phyloP scores from a whole-genome alignment of 2,113 vertebrate species.

The Gymnarchus niloticus region DNA sequence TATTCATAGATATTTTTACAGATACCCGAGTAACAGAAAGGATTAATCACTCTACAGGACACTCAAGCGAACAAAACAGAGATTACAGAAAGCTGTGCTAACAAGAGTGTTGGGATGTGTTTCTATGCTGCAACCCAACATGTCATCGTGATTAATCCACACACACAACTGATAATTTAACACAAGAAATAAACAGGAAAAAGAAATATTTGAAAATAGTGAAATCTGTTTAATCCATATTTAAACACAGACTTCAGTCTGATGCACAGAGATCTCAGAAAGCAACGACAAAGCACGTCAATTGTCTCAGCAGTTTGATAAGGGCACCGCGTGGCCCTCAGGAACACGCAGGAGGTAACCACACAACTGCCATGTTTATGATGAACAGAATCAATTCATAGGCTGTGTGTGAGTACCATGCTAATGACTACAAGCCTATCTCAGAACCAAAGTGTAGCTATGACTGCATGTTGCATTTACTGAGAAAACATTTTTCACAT shows the following conservation, averaged over 20 bases:
- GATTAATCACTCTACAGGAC: not conserved
- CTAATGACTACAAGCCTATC: slow-evolving; percentile 27
- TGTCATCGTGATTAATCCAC: not conserved
- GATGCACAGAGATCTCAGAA: slow-evolving; percentile 42
- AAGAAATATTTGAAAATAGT: slow-evolving; percentile 56
- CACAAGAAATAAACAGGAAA: not conserved
- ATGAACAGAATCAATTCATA: slow-evolving; percentile 21
- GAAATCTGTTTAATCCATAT: slow-evolving; percentile 60
- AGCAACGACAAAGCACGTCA: not conserved
- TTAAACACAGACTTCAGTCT: slow-evolving; percentile 61
- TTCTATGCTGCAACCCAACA: no score
- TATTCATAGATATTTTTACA: not conserved
- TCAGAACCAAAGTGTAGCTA: slow-evolving; percentile 41
- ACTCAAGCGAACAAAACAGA: no score
- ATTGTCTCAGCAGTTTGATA: not conserved
- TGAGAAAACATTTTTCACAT: slow-evolving; percentile 41
- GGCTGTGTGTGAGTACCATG: slow-evolving; percentile 23
- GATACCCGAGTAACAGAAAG: not conserved
- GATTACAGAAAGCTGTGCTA: no score
- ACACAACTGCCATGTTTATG: slow-evolving; percentile 27
- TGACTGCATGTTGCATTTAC: slow-evolving; percentile 28
- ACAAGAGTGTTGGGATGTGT: no score
- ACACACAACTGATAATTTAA: not conserved
- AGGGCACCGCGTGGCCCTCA: not conserved
- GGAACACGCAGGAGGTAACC: slow-evolving; percentile 5